Evolutionary conservation across 2,888 invertebrate genomes (phyloP).

Genomic region (Serrognathus titanus): DNA sequence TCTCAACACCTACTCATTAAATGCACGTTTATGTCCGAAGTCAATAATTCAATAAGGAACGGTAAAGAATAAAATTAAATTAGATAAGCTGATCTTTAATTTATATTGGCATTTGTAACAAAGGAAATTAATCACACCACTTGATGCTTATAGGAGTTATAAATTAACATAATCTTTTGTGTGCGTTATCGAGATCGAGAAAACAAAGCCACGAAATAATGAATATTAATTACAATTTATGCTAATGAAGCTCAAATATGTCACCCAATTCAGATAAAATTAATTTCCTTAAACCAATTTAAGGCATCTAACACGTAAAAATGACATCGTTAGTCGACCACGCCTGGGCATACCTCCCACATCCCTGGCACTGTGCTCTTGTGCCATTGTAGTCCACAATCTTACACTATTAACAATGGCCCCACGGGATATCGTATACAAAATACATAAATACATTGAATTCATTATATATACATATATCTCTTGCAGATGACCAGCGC

Average conservation of each 20-base stretch:
- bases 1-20: neutral
- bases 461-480: constrained; percentile 51
- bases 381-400: constrained; percentile 47
- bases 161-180: constrained; percentile 20
- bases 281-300: constrained; percentile 41
- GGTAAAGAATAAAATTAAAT: constrained; percentile 5
- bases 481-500: constrained; percentile 37
- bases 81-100: constrained; percentile 7
- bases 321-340: constrained; percentile 43
- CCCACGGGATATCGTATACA: constrained; percentile 50
- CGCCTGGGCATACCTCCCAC: constrained; percentile 45
- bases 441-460: constrained; percentile 53
- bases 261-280: constrained; percentile 23
- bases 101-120: constrained; percentile 2
- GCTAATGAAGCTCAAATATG: constrained; percentile 29
- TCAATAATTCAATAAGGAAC: constrained; percentile 3
- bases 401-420: constrained; percentile 50
- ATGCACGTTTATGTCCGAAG: neutral
- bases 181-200: constrained; percentile 11
- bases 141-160: constrained; percentile 2
- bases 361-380: constrained; percentile 44
- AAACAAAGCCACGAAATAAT: constrained; percentile 17
- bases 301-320: constrained; percentile 42
- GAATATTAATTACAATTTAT: constrained; percentile 38
- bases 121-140: neutral